Base-by-base conservation (phyloP, 2,888 invertebrate species). In the Nowickia ferox region DNA sequence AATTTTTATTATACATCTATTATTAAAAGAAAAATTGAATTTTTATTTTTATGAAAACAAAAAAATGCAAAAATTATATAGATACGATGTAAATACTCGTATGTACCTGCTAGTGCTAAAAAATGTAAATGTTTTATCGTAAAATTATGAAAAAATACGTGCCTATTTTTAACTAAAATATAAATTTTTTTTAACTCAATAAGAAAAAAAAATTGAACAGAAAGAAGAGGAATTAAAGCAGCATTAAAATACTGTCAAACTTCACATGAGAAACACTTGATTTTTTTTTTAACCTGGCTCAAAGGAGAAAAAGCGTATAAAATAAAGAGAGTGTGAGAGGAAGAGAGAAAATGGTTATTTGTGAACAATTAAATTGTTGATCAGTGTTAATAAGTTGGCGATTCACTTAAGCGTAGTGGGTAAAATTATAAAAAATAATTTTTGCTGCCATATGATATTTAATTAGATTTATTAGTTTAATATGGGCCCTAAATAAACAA, bases 81-180 rank as follows among this genome's bases (percentile, higher is more conserved):
- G 30, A 30, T 30, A 30, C 30, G 30, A 30, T 30, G 30, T 30
- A 30, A 30, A 6, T 30, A 6, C 6, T 30, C 6, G 30, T 30
- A 30, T 30, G 30, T 30, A 30, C 6, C 30, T 22, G 8, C 44
- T 66, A 5, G 40, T 75, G 46, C 55, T 65, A 15, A 53, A 13
- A 38, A 59, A 22, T 11, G 40, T 48, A 76, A 71, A 80, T 82
- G 15, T 71, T 79, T 69, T 86, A 82, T 86, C 75, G 85, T 83
- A 86, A 86, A 83, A 79, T 86, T 79, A 86, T 83, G 82, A 79
- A 86, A 86, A 86, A 72, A 72, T 86, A 80, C 82, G 71, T 86
- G 79, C 76, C 76, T 66, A 66, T 81, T 75, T 79, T 46, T 22
- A 55, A 53, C 46, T 22, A 55, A 53, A 53, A 53, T 44, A 59